Evolutionary conservation across 1,140 invertebrate species (phyloP), one percentile per base, ranked within the genome.

Genomic region (Vanessa tameamea): DNA sequence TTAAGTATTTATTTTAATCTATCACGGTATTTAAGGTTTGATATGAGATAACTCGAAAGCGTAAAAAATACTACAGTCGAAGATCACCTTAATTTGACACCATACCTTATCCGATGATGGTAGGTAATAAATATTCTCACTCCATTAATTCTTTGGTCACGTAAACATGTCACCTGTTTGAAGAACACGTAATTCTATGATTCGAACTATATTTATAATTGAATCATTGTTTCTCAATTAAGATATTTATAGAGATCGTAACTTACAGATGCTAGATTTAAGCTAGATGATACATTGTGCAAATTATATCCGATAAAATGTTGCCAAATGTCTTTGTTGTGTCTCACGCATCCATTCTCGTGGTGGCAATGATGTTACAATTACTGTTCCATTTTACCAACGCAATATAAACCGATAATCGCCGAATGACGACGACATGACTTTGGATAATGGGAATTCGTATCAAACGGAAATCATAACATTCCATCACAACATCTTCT

Each of bases 261-360:
- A 47, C n/a, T 64, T 9, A 64, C 47, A 11, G 9, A 47, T 16
- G 63, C 20, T 20, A 20, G 20, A 20, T 20, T 0, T n/a, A 64
- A 14, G 15, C 31, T n/a, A 26, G 61, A 47, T 64, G 63, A 64
- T 31, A 47, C 63, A 64, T 48, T 20, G 63, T 23, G 63, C n/a
- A 20, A 47, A 64, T 47, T 64, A 48, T 48, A 64, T 64, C 47
- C 26, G 1, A 64, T 15, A 16, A 64, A 47, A 20, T 64, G 63
- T 48, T 64, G 63, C 63, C 63, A 64, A 64, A 64, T 64, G 47
- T 47, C 63, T 64, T 64, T 64, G 47, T 48, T 47, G 9, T 64
- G 26, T 23, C 11, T 64, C 63, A 64, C 13, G 15, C 8, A 48
- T 11, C 61, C 61, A 64, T 47, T 64, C 15, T 64, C 20, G 43